These are phyloP conservation scores for Chloroclystis v-ata DNA, from an alignment of 2,888 invertebrate species.

Conservation along the genomic window DNA sequence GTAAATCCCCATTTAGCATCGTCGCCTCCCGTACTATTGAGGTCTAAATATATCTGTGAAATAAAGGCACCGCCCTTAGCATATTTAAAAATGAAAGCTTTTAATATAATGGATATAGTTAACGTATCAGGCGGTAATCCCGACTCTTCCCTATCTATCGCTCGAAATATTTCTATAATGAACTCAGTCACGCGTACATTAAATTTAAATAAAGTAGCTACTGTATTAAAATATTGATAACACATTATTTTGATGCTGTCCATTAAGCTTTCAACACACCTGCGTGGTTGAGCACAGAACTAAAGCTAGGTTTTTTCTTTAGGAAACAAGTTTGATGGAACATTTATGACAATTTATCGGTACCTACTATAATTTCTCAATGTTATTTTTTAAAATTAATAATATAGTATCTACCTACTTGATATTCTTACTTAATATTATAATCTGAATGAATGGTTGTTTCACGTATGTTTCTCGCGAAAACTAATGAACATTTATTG, in stretches of 20 bases:
- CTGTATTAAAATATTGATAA: constrained; percentile 76
- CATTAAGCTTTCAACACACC: constrained; percentile 20
- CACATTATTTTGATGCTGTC: constrained; percentile 61
- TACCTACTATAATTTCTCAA: too few species aligned
- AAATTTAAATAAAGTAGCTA: constrained; percentile 73
- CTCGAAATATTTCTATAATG: constrained; percentile 59
- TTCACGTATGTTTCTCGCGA: too few species aligned
- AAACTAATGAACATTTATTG: too few species aligned
- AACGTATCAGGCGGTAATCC: constrained; percentile 22
- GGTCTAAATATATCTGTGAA: neutral
- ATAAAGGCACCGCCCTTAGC: constrained; percentile 8
- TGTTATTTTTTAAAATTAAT: too few species aligned
- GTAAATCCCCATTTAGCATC: too few species aligned
- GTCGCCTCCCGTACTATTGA: too few species aligned
- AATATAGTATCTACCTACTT: too few species aligned
- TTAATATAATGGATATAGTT: constrained; percentile 28
- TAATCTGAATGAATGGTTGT: too few species aligned
- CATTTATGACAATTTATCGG: too few species aligned
- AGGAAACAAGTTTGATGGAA: too few species aligned
- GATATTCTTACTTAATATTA: too few species aligned
- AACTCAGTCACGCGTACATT: constrained; percentile 70
- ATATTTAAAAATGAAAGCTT: constrained; percentile 22
- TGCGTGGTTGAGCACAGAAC: constrained; percentile 29
- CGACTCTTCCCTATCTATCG: constrained; percentile 49
- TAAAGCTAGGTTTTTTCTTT: too few species aligned